Conservation (phyloP, 2,113 vertebrate genomes). For the Thalassarche chlororhynchos region DNA sequence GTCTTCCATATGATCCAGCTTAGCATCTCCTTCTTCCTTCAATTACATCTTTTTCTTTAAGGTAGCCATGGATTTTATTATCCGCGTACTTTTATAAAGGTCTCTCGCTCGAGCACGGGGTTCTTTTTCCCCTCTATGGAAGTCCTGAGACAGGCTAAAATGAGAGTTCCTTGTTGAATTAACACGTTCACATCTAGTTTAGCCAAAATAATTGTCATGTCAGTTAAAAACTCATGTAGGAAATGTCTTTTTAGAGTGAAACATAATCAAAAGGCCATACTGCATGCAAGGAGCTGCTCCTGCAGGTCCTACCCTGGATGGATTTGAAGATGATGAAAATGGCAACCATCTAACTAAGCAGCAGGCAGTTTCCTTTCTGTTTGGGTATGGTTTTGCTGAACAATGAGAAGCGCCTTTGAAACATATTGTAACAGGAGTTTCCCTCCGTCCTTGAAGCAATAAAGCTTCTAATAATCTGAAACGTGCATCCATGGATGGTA, state of each 20-base stretch:
- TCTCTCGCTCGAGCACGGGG: neutral
- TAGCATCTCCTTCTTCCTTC: neutral
- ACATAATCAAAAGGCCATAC: neutral
- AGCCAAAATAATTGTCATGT: neutral
- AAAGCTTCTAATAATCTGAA: constrained; percentile 31
- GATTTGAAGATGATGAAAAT: neutral
- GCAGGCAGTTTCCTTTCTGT: neutral
- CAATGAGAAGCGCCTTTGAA: neutral
- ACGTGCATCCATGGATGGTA: neutral
- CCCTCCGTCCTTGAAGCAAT: neutral
- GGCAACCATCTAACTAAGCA: neutral
- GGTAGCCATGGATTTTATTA: neutral
- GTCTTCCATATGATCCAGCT: neutral
- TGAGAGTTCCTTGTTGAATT: neutral
- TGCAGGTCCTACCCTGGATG: neutral
- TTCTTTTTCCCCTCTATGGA: neutral
- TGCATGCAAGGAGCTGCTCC: neutral
- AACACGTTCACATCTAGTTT: neutral
- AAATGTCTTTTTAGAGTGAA: neutral
- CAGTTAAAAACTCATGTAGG: neutral
- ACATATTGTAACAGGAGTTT: neutral
- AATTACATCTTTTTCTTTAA: neutral
- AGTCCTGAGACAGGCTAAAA: neutral
- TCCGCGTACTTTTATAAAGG: neutral
- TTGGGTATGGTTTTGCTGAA: neutral